A percentile compares a stretch with the other conserved stretches of the same genome.
These are phyloP conservation scores for Pteropus alecto DNA, from an alignment of 2,113 vertebrate genomes.

Conservation along the genomic window DNA sequence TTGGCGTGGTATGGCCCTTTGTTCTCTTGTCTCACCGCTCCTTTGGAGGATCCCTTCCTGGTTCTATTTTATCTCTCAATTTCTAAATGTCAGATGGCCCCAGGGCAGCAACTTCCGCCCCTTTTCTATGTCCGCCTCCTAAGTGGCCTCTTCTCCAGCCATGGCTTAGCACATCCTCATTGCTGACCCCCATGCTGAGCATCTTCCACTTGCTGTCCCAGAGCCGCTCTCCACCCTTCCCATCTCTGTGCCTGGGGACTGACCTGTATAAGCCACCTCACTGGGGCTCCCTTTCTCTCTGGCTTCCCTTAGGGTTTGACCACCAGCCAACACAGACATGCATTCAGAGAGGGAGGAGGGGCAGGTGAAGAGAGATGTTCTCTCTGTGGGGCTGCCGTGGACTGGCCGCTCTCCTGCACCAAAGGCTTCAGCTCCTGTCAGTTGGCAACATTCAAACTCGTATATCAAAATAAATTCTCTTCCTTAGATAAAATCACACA, in stretches of 20 bases:
- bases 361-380: background rate
- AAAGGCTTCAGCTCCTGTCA: background rate
- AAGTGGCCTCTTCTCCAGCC: background rate
- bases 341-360: background rate
- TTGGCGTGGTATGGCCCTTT: background rate
- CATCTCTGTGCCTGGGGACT: background rate
- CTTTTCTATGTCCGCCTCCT: background rate
- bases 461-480: background rate
- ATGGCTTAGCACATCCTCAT: background rate
- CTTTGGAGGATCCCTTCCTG: background rate
- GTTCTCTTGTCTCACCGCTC: background rate
- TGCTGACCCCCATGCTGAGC: accelerated
- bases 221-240: background rate
- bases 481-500: background rate
- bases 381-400: background rate
- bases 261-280: background rate
- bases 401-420: background rate
- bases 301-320: background rate
- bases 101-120: background rate
- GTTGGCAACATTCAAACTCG: background rate
- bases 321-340: background rate
- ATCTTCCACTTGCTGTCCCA: background rate
- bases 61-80: background rate
- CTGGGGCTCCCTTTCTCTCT: background rate
- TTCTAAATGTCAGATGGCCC: background rate